These are phyloP conservation scores for Tauraco erythrolophus DNA, from an alignment of 2,113 vertebrate species.

Conservation along the genomic window DNA sequence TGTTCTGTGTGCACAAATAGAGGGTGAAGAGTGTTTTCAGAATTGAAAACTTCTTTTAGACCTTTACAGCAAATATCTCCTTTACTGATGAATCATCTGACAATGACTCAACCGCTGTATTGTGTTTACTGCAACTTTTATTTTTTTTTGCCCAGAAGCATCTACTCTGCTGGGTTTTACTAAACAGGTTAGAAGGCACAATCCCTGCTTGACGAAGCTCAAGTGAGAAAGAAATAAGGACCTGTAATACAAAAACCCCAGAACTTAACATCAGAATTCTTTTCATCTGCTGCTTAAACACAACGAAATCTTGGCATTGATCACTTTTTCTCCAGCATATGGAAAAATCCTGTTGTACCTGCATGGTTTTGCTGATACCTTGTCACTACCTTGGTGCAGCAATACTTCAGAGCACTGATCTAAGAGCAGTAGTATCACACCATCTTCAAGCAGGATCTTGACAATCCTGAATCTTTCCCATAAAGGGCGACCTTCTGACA, in stretches of 20 bases:
- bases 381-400: neutral
- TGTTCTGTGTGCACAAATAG: neutral
- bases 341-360: neutral
- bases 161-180: neutral
- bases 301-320: neutral
- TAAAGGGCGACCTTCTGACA: neutral
- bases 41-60: neutral
- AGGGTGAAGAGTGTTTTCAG: neutral
- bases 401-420: neutral
- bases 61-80: neutral
- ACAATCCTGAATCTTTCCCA: neutral
- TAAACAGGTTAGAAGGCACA: neutral
- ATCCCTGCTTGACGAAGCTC: neutral
- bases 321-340: neutral
- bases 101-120: neutral
- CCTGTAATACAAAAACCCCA: neutral
- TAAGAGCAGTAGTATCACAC: neutral
- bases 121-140: neutral
- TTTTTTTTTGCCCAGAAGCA: neutral
- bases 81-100: neutral
- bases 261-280: neutral
- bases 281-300: neutral
- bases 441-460: neutral
- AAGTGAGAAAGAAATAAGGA: neutral
- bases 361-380: neutral